Base-by-base conservation (phyloP, 2,888 invertebrate genomes). In the Drosophila infuscata region DNA sequence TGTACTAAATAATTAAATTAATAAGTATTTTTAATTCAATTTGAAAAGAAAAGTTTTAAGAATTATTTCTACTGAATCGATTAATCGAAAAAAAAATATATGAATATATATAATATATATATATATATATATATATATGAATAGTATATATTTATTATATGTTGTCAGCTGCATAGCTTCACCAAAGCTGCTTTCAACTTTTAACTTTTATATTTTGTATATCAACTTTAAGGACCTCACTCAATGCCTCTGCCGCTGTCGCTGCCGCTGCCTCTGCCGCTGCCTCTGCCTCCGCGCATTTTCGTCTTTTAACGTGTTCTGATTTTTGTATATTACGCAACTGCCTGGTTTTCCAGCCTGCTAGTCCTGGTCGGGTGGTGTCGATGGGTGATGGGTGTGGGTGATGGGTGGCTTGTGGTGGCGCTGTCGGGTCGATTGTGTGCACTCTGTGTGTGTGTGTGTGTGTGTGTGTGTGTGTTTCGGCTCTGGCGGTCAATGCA, bases 281-380 rank as follows among this genome's bases (percentile, higher is more conserved):
- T 20, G 20, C 25, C 53, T 53, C 25, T 8, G 59, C 46, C 64
- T 57, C n/a, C 59, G 62, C 59, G 30, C 57, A 63, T 61, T 67
- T 77, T 67, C 56, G 74, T 58, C 56, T 66, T 68, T 78, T 43
- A 20, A 58, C 48, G 49, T 58, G 48, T 63, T 54, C 51, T 70
- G 76, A 75, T 67, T 80, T 75, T 71, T 68, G 72, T 80, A 54
- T 41, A 67, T 78, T 79, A 78, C 75, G 81, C 78, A 80, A 79
- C 49, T 38, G 60, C 32, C 36, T 36, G 25, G 52, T 3, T 30
- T 20, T 20, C 8, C 53, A 41, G 62, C 30, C 33, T 33, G 60
- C 33, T 36, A 20, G 35, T 32, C 30, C 53, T 25, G 20, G 15
- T 35, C 46, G 32, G 29, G 17, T 36, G 12, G 25, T 43, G 30